Conservation (phyloP, 2,888 invertebrate genomes). For the Lamellibrachia columna region DNA sequence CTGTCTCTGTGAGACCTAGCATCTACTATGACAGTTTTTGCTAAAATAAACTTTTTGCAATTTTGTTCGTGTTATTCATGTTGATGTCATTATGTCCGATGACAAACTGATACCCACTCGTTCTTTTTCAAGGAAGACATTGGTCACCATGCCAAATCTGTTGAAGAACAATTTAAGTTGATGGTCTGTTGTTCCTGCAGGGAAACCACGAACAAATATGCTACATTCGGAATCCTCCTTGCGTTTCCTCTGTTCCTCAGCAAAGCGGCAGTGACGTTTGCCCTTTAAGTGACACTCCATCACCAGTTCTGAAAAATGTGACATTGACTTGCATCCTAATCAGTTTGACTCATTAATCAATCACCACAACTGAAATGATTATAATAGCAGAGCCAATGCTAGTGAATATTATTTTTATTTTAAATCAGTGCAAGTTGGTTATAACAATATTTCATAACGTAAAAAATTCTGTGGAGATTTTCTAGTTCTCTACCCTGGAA, state of each 20-base stretch:
- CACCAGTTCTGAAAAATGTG: conserved; percentile 23
- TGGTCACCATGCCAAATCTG: neutral
- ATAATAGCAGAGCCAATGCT: too few species aligned
- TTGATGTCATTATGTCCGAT: neutral
- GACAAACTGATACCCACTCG: neutral
- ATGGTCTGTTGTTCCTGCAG: neutral
- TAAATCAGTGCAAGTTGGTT: too few species aligned
- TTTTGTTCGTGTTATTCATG: too few species aligned
- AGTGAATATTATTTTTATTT: too few species aligned
- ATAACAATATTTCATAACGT: too few species aligned
- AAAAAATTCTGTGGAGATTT: too few species aligned
- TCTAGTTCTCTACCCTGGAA: too few species aligned
- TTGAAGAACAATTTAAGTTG: neutral
- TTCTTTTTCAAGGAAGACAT: neutral
- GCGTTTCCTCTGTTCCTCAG: neutral
- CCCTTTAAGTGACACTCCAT: conserved; percentile 27
- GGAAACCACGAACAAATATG: neutral
- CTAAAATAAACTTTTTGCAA: too few species aligned
- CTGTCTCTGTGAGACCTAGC: too few species aligned
- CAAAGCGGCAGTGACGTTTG: conserved; percentile 25
- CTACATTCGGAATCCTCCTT: neutral
- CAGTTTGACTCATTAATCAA: neutral
- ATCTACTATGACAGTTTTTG: too few species aligned
- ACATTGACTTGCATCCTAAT: neutral
- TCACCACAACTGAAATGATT: too few species aligned